Base-by-base conservation (phyloP, 2,888 invertebrate species). In the Eustalomyia histrio region DNA sequence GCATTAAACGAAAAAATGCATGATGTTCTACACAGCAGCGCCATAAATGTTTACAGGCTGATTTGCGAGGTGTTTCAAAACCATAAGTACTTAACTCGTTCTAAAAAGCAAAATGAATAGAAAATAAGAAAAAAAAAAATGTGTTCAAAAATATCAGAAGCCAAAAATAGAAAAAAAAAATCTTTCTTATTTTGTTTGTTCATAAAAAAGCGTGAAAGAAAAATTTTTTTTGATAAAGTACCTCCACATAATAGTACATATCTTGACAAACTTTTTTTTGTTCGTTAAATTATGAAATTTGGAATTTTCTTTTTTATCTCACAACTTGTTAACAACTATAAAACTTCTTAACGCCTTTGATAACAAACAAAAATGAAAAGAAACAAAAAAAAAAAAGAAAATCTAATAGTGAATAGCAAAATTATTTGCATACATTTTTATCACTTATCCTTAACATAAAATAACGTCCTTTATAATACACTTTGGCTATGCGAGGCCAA, bases 401-500 rank as follows among this genome's bases (percentile, higher is more conserved):
- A 17, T 50, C 7, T 47, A 6, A n/a, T 24, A 64, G 24, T 39
- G 21, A 17, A 58, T 14, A 35, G 68, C 2, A 55, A 47, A 39
- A n/a, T 24, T 29, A 29, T 7, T 29, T 7, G 69, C 64, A 83
- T 93, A 97, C 97, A 92, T 97, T 97, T 93, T 98, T 98, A 92
- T 98, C 98, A 87, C 96, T 95, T 85, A 98, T 98, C 88, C 97
- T 93, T 78, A 98, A 93, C 96, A 98, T 98, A 92, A 99, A 98
- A 92, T 97, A 97, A 89, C 97, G 95, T 87, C 97, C 97, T 92
- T 98, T 98, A 92, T 97, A 97, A 91, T 97, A 97, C 88, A 98
- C 96, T 93, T 98, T 98, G 86, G 97, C 96, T 89, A 99, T 98
- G 88, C 98, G 94, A 83, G 98, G 98, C 98, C 99, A 99, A 92